Evolutionary conservation across 2,797 vertebrate species (phyloP).

Genomic region (Kryptopterus vitreolus): DNA sequence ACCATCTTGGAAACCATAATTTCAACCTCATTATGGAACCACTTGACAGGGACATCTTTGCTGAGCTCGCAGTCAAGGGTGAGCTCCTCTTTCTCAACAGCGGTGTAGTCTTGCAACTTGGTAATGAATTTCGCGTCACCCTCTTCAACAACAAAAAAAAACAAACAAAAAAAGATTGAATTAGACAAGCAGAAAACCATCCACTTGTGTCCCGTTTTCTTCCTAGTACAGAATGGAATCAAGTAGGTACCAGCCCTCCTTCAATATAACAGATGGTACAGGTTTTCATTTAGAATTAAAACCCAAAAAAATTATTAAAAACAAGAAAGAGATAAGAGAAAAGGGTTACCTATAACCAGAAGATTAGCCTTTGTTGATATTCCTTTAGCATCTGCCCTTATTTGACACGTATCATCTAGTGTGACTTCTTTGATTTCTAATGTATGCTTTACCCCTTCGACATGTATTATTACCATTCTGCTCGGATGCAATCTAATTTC

Average conservation of each 20-base stretch:
- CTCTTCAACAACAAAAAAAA: too few relatives aligned
- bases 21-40: slow-evolving; percentile 91
- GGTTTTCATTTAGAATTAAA: not conserved
- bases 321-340: slow-evolving; percentile 26
- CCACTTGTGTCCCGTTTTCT: not conserved
- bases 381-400: slow-evolving; percentile 91
- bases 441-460: slow-evolving; percentile 86
- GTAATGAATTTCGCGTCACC: slow-evolving; percentile 91
- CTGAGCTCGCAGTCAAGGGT: slow-evolving; percentile 90
- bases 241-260: not conserved
- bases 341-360: slow-evolving; percentile 88
- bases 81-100: slow-evolving; percentile 90
- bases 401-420: slow-evolving; percentile 93
- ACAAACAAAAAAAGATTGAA: not conserved
- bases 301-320: not conserved
- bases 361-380: slow-evolving; percentile 83
- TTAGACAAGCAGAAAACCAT: slow-evolving; percentile 19
- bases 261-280: not conserved
- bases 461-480: slow-evolving; percentile 83
- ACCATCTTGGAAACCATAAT: slow-evolving; percentile 85
- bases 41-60: slow-evolving; percentile 94
- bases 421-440: slow-evolving; percentile 90
- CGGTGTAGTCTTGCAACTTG: slow-evolving; percentile 93
- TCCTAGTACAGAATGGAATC: slow-evolving; percentile 4
- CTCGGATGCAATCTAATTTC: slow-evolving; percentile 91